Percentiles rank a stretch among this genome's conserved stretches.
Evolutionary conservation across 2,797 vertebrate species (phyloP).

Genomic region (Malacoraja senta): DNA sequence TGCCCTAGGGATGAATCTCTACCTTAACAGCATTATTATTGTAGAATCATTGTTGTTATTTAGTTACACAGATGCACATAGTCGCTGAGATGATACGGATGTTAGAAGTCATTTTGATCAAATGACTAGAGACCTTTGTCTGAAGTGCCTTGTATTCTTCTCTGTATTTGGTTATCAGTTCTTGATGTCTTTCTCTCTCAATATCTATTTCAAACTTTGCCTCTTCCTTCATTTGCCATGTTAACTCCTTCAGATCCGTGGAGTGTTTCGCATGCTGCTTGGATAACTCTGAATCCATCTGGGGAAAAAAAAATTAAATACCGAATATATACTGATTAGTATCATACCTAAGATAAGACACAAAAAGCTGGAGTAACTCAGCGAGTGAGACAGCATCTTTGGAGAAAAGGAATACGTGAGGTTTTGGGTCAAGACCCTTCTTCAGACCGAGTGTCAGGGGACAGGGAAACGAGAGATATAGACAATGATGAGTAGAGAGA

Average conservation of each 20-base stretch:
- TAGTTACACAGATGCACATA: background rate
- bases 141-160: slow-evolving; percentile 58
- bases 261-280: slow-evolving; percentile 55
- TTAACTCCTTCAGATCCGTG: slow-evolving; percentile 53
- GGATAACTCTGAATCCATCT: slow-evolving; percentile 59
- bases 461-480: too few species aligned
- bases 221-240: slow-evolving; percentile 57
- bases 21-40: background rate
- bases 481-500: too few species aligned
- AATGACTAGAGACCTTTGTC: slow-evolving; percentile 58
- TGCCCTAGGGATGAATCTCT: too few species aligned
- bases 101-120: background rate
- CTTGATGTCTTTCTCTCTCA: slow-evolving; percentile 65
- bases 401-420: too few species aligned
- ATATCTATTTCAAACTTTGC: slow-evolving; percentile 56
- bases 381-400: too few species aligned
- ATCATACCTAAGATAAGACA: too few species aligned
- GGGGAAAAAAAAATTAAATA: slow-evolving; percentile 40
- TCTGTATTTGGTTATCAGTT: slow-evolving; percentile 59
- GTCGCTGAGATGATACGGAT: background rate
- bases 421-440: too few species aligned
- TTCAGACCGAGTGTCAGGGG: too few species aligned
- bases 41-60: background rate
- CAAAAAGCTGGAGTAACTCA: too few species aligned
- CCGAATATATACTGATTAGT: background rate